These are phyloP conservation scores for Sakesphorus luctuosus DNA, from an alignment of 2,113 vertebrate species.

Conservation along the genomic window DNA sequence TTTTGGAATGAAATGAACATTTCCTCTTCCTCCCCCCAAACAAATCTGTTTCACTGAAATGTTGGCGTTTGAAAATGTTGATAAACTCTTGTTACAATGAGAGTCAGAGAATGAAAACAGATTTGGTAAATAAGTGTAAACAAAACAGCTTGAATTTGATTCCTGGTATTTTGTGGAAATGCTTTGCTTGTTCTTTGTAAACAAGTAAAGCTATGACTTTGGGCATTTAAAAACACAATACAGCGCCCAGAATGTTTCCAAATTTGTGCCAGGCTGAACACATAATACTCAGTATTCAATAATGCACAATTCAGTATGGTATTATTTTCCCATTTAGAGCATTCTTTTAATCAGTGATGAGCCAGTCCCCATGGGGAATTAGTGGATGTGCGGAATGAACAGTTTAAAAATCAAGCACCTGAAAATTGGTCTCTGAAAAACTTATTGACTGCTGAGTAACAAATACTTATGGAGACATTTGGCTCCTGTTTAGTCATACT, in stretches of 20 bases:
- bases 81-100: slow-evolving; percentile 65
- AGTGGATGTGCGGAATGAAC: neutral
- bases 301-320: neutral
- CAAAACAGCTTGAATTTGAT: slow-evolving; percentile 67
- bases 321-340: neutral
- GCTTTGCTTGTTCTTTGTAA: slow-evolving; percentile 31
- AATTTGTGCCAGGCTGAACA: slow-evolving; percentile 16
- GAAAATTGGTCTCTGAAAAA: neutral
- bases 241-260: slow-evolving; percentile 23
- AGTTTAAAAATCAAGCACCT: neutral
- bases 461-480: neutral
- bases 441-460: neutral
- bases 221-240: neutral
- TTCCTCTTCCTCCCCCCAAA: slow-evolving; percentile 58
- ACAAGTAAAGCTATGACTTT: neutral
- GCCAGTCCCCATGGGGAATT: neutral
- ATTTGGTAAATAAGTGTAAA: slow-evolving; percentile 68
- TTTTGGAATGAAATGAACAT: slow-evolving; percentile 65
- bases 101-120: slow-evolving; percentile 61
- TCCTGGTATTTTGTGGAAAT: slow-evolving; percentile 46
- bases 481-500: neutral
- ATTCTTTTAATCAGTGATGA: neutral
- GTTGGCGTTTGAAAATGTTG: slow-evolving; percentile 64
- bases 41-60: slow-evolving; percentile 69
- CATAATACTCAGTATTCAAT: neutral